Evolutionary conservation across 2,113 vertebrate genomes (phyloP).

Genomic region (Ptyas mucosa): DNA sequence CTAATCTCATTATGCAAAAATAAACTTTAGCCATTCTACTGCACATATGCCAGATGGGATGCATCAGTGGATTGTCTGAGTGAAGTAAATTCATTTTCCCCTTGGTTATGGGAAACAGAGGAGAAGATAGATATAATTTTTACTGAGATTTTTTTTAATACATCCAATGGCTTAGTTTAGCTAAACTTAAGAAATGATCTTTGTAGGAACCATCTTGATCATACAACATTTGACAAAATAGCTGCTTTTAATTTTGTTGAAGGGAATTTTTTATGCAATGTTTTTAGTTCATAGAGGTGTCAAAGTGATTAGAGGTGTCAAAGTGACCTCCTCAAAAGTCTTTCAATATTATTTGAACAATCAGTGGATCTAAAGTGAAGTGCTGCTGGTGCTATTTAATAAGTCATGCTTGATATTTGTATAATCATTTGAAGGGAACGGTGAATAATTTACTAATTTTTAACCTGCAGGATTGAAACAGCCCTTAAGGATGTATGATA

Average conservation of each 20-base stretch:
- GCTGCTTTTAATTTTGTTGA: neutral
- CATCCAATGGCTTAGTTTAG: neutral
- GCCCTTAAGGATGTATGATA: neutral
- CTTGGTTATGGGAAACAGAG: slow-evolving; percentile 5
- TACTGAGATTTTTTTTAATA: neutral
- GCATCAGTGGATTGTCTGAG: neutral
- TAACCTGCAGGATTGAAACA: neutral
- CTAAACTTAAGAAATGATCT: neutral
- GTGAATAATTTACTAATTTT: neutral
- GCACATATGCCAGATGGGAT: neutral
- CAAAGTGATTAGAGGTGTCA: neutral
- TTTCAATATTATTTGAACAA: neutral
- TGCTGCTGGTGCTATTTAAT: neutral
- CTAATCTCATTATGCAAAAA: neutral
- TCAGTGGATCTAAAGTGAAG: neutral
- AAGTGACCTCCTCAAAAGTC: neutral
- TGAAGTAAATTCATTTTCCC: neutral
- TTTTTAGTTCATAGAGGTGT: neutral
- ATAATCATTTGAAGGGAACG: neutral
- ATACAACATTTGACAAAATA: neutral
- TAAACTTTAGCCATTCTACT: neutral
- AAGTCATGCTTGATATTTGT: neutral
- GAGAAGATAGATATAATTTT: neutral
- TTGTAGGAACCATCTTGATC: neutral
- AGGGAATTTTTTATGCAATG: neutral